These are phyloP conservation scores for Okapia johnstoni DNA, from an alignment of 2,113 vertebrate species.

Conservation along the genomic window DNA sequence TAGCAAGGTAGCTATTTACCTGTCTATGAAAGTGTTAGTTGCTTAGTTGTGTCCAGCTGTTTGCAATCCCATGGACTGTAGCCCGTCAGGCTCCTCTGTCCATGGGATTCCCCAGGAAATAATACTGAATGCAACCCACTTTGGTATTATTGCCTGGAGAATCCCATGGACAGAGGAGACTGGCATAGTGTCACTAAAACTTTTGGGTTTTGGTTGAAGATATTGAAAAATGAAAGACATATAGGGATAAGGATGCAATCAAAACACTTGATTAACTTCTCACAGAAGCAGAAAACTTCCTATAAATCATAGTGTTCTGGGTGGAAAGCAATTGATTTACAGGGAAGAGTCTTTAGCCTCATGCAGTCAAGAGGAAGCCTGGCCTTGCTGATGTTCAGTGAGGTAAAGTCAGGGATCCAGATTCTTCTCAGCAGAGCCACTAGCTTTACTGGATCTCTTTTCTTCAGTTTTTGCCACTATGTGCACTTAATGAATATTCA, in stretches of 20 bases:
- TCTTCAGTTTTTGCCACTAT: background rate
- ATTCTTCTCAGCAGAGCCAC: background rate
- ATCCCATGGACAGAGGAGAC: background rate
- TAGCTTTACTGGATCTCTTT: background rate
- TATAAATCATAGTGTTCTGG: background rate
- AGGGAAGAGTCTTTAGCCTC: background rate
- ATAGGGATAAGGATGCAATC: background rate
- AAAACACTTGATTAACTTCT: constrained; percentile 46
- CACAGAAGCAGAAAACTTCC: constrained; percentile 34
- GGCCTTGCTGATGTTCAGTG: background rate
- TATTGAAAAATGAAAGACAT: constrained; percentile 28
- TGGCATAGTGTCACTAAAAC: background rate
- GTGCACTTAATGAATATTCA: constrained; percentile 42
- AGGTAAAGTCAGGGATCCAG: background rate
- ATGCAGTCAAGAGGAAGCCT: background rate
- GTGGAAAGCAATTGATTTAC: background rate
- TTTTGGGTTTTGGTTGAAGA: background rate
- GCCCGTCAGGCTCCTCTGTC: background rate
- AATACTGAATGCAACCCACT: background rate
- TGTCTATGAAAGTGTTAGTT: background rate
- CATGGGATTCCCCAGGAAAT: background rate
- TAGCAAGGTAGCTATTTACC: background rate
- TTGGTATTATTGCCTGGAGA: background rate
- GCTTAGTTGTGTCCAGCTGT: background rate
- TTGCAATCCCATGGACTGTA: background rate